These are phyloP conservation scores for Platorchestia sp. DNA, from an alignment of 1,140 invertebrate species.

Conservation along the genomic window DNA sequence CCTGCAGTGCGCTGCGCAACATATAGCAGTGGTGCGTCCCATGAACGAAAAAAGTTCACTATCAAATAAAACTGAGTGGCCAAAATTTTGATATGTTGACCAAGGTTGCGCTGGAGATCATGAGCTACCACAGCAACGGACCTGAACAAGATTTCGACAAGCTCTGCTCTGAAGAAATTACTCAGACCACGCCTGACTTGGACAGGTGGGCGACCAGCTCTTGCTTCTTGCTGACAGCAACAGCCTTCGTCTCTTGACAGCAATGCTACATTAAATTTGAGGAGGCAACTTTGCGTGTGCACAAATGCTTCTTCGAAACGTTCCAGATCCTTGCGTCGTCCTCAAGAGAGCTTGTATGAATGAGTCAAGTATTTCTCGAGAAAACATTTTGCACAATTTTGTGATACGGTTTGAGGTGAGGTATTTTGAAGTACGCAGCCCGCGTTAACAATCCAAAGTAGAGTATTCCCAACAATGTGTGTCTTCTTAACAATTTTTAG, in stretches of 20 bases:
- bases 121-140: conserved; percentile 66
- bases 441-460: too few relatives aligned
- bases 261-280: too few relatives aligned
- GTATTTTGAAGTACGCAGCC: too few relatives aligned
- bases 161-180: conserved; percentile 63
- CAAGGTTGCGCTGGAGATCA: conserved; percentile 68
- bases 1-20: too few relatives aligned
- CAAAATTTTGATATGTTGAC: neutral
- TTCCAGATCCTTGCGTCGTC: neutral
- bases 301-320: neutral
- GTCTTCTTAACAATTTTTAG: too few relatives aligned
- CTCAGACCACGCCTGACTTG: conserved; percentile 61
- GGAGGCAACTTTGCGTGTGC: neutral
- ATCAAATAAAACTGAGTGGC: too few relatives aligned
- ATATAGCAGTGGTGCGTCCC: too few relatives aligned
- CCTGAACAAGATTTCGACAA: conserved; percentile 63
- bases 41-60: too few relatives aligned
- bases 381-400: neutral
- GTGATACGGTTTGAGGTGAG: too few relatives aligned
- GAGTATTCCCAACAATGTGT: too few relatives aligned
- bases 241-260: neutral
- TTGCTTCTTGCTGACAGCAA: neutral
- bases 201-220: conserved; percentile 62
- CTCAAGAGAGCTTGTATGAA: neutral
- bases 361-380: neutral